Evolutionary conservation across 2,888 invertebrate genomes (phyloP).

Genomic region (Acrobeloides nanus): DNA sequence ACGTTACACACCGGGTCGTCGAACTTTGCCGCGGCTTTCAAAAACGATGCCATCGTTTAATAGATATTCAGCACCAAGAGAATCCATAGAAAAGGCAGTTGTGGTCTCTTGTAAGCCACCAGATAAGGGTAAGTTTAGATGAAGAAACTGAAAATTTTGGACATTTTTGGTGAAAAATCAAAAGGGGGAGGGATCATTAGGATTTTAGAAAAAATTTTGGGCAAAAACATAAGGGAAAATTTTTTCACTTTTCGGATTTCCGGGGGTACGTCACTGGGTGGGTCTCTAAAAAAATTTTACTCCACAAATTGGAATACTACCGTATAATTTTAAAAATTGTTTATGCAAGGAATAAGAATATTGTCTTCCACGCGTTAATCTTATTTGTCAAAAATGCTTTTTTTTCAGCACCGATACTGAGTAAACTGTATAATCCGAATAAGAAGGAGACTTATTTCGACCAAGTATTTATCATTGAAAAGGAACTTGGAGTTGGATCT

Average conservation of each 20-base stretch:
- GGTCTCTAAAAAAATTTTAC: too few relatives aligned
- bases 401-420: constrained; percentile 7
- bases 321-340: not conserved
- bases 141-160: constrained; percentile 2
- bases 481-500: constrained; percentile 67
- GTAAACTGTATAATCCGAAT: constrained; percentile 54
- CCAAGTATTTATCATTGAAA: constrained; percentile 64
- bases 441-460: constrained; percentile 63
- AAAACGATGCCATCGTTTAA: not conserved
- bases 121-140: not conserved
- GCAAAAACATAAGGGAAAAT: too few relatives aligned
- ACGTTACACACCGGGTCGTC: too few relatives aligned
- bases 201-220: too few relatives aligned
- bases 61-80: too few relatives aligned
- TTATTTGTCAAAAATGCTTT: not conserved
- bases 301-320: too few relatives aligned
- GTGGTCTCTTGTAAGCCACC: not conserved
- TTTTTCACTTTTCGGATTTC: too few relatives aligned
- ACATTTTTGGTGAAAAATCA: not conserved
- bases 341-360: not conserved
- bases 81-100: too few relatives aligned
- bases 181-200: too few relatives aligned
- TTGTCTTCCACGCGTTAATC: not conserved
- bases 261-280: too few relatives aligned
- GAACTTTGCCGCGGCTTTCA: too few relatives aligned